Percentiles rank a stretch among this genome's conserved stretches.
These are phyloP conservation scores for Crenuchus spilurus DNA, from an alignment of 2,797 vertebrate species.

Conservation along the genomic window DNA sequence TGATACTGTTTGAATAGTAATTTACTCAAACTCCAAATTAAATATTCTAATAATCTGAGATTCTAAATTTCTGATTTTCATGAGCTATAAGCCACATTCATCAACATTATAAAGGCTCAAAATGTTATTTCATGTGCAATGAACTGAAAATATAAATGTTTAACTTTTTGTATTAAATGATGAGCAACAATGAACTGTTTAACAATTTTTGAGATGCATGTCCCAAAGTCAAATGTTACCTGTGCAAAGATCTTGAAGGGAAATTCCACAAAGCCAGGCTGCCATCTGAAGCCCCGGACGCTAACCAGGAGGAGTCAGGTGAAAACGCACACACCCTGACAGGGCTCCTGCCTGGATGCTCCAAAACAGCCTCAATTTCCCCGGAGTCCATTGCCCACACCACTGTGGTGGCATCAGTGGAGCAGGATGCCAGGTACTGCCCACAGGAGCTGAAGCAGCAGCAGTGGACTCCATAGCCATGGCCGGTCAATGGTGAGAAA, in stretches of 20 bases:
- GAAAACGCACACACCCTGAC: constrained; percentile 88
- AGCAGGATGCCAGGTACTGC: constrained; percentile 86
- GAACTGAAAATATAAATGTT: too few species aligned
- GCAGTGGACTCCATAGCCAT: constrained; percentile 90
- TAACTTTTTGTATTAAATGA: too few species aligned
- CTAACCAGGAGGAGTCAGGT: constrained; percentile 72
- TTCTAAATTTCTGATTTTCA: too few species aligned
- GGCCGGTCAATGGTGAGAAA: constrained; percentile 87
- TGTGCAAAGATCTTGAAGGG: constrained; percentile 69
- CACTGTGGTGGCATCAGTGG: constrained; percentile 87
- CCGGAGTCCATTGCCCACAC: constrained; percentile 83
- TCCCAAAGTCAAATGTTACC: too few species aligned
- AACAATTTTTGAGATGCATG: too few species aligned
- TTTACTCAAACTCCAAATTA: too few species aligned
- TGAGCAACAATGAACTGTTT: too few species aligned
- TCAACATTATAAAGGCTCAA: too few species aligned
- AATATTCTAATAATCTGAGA: too few species aligned
- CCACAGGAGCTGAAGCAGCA: constrained; percentile 92
- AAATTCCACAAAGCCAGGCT: constrained; percentile 87
- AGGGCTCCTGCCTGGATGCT: constrained; percentile 85
- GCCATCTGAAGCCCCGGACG: constrained; percentile 89
- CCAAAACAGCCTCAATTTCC: constrained; percentile 77
- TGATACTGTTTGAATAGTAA: too few species aligned
- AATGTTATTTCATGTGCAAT: too few species aligned
- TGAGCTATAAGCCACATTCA: too few species aligned